Base-by-base conservation (phyloP, 2,113 vertebrate genomes). In the Campylomormyrus tamandua region DNA sequence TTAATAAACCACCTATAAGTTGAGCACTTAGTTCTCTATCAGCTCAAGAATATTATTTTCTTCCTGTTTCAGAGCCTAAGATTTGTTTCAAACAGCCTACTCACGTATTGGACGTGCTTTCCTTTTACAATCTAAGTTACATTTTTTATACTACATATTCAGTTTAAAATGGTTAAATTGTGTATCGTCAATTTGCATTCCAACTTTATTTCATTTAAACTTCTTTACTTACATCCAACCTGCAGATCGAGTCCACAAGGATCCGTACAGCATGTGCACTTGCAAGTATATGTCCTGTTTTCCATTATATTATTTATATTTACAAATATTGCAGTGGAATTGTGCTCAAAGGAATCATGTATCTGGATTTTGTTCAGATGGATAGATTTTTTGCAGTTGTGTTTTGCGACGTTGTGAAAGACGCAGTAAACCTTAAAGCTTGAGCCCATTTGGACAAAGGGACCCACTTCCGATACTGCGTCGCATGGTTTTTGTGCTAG, bases 191-290 rank as follows among this genome's bases (percentile, higher is more conserved):
- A 39, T 39, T 5, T 77, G 66, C 31, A 77, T 77, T 39, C 70
- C 74, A 42, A 39, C 31, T 80, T 46, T 24, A 84, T 21, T 45
- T 84, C 19, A 45, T 89, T 80, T 66, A 2, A 48, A 83, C 24
- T 87, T 21, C 88, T 31, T 89, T 86, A 95, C 95, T 93, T 93
- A 96, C 96, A 95, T 89, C 95, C 96, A 45, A 92, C 87, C 6
- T 39, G 48, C 87, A 96, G 93, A 92, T 96, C 96, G 0, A 94
- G 56, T 90, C 96, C 96, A 90, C 96, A 96, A n/a, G 93, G 89
- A 17, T 95, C 94, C 24, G 6, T 10, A 19, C 31, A 77, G 49
- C 46, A 83, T 21, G 15, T 3, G 56, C 95, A 95, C 0, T 17
- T 11, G 83, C 96, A 96, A 91, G 93, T 93, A 90, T 90, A 95